Conservation (phyloP, 1,140 invertebrate species). For the Parapsyche elsis region DNA sequence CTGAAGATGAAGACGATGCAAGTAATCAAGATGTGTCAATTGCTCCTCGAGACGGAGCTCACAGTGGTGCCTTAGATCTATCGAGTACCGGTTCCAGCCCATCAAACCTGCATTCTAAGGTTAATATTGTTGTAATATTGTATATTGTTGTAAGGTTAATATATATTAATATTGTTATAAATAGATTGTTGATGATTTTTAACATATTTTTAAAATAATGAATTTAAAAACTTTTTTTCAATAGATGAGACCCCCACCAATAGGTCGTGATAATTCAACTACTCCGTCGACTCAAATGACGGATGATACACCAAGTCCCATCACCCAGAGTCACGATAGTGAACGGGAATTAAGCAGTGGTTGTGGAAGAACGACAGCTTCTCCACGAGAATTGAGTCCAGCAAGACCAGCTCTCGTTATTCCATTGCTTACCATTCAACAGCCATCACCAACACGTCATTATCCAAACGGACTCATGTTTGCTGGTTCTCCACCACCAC, state of each 20-base stretch:
- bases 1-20: constrained; percentile 56
- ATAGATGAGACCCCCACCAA: constrained; percentile 66
- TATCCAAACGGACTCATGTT: constrained; percentile 59
- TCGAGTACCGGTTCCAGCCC: constrained; percentile 54
- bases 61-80: constrained; percentile 22
- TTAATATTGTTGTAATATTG: constrained; percentile 42
- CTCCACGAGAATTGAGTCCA: constrained; percentile 57
- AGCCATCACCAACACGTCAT: constrained; percentile 69
- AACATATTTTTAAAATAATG: too few species aligned
- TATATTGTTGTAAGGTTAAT: background rate
- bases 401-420: constrained; percentile 67
- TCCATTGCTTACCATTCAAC: constrained; percentile 72
- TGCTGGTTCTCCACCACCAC: constrained; percentile 73
- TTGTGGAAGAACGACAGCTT: constrained; percentile 56
- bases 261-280: constrained; percentile 61
- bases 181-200: too few species aligned
- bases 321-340: constrained; percentile 65
- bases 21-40: constrained; percentile 48
- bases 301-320: constrained; percentile 65
- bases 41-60: constrained; percentile 34
- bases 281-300: constrained; percentile 65
- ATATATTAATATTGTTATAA: background rate
- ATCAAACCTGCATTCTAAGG: constrained; percentile 62
- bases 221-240: constrained; percentile 53
- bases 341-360: constrained; percentile 65